phyloP scores from a whole-genome alignment of 2,888 invertebrate species.

The Aleiodes leptofemur region DNA sequence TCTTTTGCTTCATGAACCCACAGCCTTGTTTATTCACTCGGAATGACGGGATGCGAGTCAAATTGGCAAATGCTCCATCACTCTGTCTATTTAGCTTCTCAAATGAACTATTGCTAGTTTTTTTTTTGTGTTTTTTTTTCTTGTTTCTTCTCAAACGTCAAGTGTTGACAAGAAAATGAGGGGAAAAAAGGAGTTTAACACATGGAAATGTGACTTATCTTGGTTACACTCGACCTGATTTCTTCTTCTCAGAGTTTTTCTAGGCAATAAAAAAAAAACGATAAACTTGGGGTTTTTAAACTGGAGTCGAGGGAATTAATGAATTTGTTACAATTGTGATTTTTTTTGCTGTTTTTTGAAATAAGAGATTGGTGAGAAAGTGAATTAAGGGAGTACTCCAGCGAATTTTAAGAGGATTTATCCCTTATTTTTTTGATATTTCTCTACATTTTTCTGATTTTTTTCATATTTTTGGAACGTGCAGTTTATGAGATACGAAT shows the following conservation, averaged over 20 bases:
- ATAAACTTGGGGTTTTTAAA: no score
- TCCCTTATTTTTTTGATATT: no score
- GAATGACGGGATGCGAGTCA: neutral
- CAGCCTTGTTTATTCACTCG: slow-evolving; percentile 29
- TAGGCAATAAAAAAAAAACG: slow-evolving; percentile 20
- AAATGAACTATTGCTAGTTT: neutral
- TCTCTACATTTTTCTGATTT: no score
- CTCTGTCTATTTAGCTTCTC: slow-evolving; percentile 13
- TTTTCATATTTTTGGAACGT: no score
- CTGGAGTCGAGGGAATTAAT: no score
- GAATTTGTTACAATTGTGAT: no score
- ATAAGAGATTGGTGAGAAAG: neutral
- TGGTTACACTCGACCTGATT: slow-evolving; percentile 26
- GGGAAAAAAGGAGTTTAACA: neutral
- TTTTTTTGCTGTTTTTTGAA: neutral
- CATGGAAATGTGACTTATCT: slow-evolving; percentile 25
- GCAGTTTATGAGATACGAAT: no score
- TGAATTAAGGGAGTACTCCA: no score
- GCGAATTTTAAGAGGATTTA: no score
- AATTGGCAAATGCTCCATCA: neutral
- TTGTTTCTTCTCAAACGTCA: neutral
- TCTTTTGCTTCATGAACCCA: slow-evolving; percentile 28
- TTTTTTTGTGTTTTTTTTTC: neutral
- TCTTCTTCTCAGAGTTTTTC: neutral
- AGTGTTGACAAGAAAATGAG: slow-evolving; percentile 10